phyloP scores from a whole-genome alignment of 1,140 invertebrate species.

The Luehdorfia chinensis region DNA sequence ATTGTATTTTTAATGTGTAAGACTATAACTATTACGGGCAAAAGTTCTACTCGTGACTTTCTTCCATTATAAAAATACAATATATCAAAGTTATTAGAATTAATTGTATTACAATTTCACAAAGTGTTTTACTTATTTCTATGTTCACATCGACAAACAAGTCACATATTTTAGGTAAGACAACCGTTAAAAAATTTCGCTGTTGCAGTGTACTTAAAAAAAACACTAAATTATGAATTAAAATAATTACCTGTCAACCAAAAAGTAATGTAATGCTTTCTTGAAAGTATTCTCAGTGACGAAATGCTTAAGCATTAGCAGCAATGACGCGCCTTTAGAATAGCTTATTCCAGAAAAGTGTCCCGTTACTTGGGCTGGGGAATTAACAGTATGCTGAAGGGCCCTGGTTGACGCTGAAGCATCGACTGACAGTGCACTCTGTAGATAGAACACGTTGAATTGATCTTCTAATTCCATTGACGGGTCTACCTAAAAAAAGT shows the following conservation, averaged over 20 bases:
- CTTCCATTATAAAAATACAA: no score
- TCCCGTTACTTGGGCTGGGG: constrained; percentile 74
- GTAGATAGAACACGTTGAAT: constrained; percentile 58
- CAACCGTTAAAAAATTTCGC: no score
- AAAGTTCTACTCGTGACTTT: no score
- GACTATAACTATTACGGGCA: no score
- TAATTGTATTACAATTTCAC: no score
- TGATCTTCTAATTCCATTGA: constrained; percentile 49
- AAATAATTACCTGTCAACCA: constrained; percentile 76
- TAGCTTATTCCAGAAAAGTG: constrained; percentile 81
- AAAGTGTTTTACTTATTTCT: no score
- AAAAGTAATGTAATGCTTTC: constrained; percentile 78
- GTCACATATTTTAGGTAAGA: no score
- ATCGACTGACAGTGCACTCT: constrained; percentile 55
- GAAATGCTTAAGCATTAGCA: constrained; percentile 86
- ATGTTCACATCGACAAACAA: no score
- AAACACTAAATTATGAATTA: no score
- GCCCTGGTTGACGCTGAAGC: constrained; percentile 41
- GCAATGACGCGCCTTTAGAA: constrained; percentile 81
- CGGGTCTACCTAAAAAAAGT: constrained; percentile 39
- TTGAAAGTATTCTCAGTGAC: constrained; percentile 81
- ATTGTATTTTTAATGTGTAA: no score
- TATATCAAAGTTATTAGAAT: no score
- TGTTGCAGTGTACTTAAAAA: no score
- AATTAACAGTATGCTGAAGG: constrained; percentile 63